A percentile compares a stretch with the other conserved stretches of the same genome.
Evolutionary conservation across 2,888 invertebrate species (phyloP).

Genomic region (Sarcophaga rosellei): DNA sequence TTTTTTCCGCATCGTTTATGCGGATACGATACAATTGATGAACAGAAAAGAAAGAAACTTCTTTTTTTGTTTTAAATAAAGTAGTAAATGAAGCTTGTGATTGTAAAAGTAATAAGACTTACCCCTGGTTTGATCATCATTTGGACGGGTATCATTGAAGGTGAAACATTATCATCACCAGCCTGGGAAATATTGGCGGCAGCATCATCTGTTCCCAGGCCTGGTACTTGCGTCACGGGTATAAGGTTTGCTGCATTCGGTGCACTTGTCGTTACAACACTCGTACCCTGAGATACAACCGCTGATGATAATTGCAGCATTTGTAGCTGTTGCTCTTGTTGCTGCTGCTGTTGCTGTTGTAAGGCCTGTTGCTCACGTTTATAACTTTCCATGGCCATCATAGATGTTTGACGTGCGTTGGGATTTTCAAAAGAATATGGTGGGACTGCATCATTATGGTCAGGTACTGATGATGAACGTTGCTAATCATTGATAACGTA

Average conservation of each 20-base stretch:
- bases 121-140: constrained; percentile 82
- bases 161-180: constrained; percentile 68
- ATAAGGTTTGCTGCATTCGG: constrained; percentile 26
- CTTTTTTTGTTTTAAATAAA: no score
- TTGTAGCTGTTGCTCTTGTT: constrained; percentile 69
- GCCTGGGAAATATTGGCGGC: constrained; percentile 57
- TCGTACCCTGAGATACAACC: constrained; percentile 61
- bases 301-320: constrained; percentile 65
- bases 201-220: constrained; percentile 46
- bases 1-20: not conserved
- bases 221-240: constrained; percentile 43
- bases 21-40: constrained; percentile 33
- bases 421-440: constrained; percentile 80
- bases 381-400: constrained; percentile 81
- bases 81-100: not conserved
- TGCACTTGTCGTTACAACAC: constrained; percentile 50
- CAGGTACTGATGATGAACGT: constrained; percentile 78
- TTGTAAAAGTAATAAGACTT: constrained; percentile 71
- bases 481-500: constrained; percentile 71
- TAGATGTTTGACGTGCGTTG: constrained; percentile 78
- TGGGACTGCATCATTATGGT: constrained; percentile 79
- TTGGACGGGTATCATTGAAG: constrained; percentile 76
- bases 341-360: constrained; percentile 72
- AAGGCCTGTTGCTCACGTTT: constrained; percentile 77
- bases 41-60: constrained; percentile 25